Base-by-base conservation (phyloP, 1,140 invertebrate genomes). In the Scaptomyza graminum region DNA sequence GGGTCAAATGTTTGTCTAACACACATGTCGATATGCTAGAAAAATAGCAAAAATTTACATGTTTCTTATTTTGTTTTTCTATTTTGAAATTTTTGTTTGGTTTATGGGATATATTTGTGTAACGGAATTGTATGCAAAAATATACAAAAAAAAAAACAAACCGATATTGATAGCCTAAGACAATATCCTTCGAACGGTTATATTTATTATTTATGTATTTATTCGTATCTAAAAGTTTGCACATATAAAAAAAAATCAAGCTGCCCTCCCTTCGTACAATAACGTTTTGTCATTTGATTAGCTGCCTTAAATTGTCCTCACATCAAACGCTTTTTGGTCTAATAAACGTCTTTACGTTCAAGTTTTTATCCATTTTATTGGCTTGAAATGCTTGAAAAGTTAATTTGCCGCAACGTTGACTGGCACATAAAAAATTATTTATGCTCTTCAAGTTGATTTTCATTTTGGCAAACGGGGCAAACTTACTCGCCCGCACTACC, bases 391-490 rank as follows among this genome's bases (percentile, higher is more conserved):
- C 18, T 73, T 55, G 28, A 34, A 61, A 68, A 73, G 64, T 61
- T 73, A 73, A 73, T 73, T 73, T 73, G 70, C 56, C 70, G 70
- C 70, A 65, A 68, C 64, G 49, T 56, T 73, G 69, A 60, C 57
- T 72, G 55, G 31, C 54, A 69, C 59, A 69, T 74, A 69, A 74
- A 69, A 69, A 25, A 74, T 74, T 69, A 74, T 74, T 74, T 74
- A 74, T 74, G 57, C 44, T 68, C n/a, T 31, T n/a, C 37, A 37
- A 68, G 65, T 69, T 69, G 65, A 49, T 15, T 62, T 60, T 55
- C 43, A 62, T 68, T 60, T 59, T 34, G 61, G 39, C 49, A 57
- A 43, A 22, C 31, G 31, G 22, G 31, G 22, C 52, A 18, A 55
- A n/a, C n/a, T 4, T 9, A 2, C 11, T 12, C 6, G 7, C n/a